Base-by-base conservation (phyloP, 2,797 vertebrate species). In the Danio tinwini region DNA sequence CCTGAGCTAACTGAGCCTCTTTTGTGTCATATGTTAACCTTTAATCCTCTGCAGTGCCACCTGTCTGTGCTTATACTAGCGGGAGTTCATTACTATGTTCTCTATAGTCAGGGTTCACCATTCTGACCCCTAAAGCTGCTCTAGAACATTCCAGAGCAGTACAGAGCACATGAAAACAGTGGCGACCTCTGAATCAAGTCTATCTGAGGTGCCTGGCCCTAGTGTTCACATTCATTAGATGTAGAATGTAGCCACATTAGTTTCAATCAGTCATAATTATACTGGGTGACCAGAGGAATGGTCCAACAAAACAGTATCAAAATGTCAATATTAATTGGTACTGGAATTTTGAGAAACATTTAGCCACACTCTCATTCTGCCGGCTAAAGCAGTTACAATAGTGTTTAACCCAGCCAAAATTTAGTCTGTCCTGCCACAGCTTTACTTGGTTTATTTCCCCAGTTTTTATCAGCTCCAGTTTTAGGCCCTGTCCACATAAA, bases 31-130 rank as follows among this genome's bases (percentile, higher is more conserved):
- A 42, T 49, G 56, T 74, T 63, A 68, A 82, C 13, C 59, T 75
- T 64, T 64, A 75, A 85, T 67, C 39, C 11, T 61, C 58, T 81
- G 14, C 50, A 19, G 62, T 74, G 73, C 67, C 21, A 74, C 45
- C 77, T 82, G 29, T 53, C 21, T 64, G 47, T 52, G 59, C 73
- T 75, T 52, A 19, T 74, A 40, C 29, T 52, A 63, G 19, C 37
- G 29, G 29, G 21, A 64, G 37, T 75, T 40, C n/a, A 72, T 17
- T 16, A 44, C 68, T 21, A 65, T 45, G 67, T 67, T 29, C 42
- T 42, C 55, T 56, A 47, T 3, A 52, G 59, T 63, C 69, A 72
- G 53, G 21, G 55, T 50, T 58, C 61, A 74, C 59, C 52, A 52
- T 64, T 44, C 50, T 74, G 71, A 75, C 17, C 63, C n/a, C 37